Evolutionary conservation across 2,888 invertebrate genomes (phyloP).

Genomic region (Orthosia gracilis): DNA sequence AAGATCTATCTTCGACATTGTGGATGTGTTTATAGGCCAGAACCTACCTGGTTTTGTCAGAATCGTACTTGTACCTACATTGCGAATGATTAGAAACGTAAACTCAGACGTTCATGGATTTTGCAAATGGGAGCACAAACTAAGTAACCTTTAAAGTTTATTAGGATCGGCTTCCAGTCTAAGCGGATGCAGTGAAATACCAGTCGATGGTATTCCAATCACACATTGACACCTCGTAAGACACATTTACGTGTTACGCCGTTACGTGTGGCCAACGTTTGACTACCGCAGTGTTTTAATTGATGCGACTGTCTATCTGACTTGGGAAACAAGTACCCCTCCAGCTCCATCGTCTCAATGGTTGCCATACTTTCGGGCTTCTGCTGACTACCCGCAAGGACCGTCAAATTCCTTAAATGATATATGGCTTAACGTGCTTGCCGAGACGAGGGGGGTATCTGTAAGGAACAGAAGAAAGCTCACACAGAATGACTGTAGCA

Average conservation of each 20-base stretch:
- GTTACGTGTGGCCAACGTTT: too few species aligned
- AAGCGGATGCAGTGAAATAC: not conserved
- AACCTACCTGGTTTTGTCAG: not conserved
- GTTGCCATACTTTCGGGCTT: not conserved
- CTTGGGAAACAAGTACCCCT: not conserved
- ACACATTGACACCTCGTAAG: too few species aligned
- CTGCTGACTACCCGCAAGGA: too few species aligned
- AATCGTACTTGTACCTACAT: not conserved
- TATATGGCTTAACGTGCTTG: too few species aligned
- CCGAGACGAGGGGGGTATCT: too few species aligned
- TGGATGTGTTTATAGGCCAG: not conserved
- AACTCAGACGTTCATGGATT: not conserved
- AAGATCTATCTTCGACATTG: slow-evolving; percentile 21
- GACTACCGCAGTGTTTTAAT: not conserved
- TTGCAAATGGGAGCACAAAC: not conserved
- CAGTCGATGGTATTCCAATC: too few species aligned
- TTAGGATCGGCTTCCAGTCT: not conserved
- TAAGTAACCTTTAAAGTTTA: not conserved
- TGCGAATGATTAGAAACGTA: not conserved
- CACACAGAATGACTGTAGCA: not conserved
- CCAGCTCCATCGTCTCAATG: not conserved
- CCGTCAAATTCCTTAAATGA: too few species aligned
- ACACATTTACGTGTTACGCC: too few species aligned
- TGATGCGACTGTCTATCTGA: not conserved
- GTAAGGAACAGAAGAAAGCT: too few species aligned